Conservation (phyloP, 2,888 invertebrate species). For the Thymelicus acteon region DNA sequence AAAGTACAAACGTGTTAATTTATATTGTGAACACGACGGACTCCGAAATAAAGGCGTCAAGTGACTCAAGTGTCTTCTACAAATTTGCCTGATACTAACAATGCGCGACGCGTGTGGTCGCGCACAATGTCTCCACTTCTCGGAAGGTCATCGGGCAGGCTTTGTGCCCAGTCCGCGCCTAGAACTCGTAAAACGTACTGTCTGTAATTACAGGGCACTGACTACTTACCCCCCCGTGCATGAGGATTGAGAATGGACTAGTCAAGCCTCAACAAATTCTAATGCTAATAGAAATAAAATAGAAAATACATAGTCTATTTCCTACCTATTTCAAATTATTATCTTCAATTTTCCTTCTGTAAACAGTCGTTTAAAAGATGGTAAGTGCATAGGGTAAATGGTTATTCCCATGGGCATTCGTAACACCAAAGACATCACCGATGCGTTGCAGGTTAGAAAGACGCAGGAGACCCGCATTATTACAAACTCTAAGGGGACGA, state of each 20-base stretch:
- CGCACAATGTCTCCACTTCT: slow-evolving; percentile 66
- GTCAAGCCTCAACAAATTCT: not conserved
- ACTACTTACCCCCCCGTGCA: slow-evolving; percentile 49
- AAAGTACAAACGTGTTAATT: slow-evolving; percentile 46
- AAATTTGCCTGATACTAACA: slow-evolving; percentile 65
- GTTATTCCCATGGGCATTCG: too few species aligned
- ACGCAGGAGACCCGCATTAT: too few species aligned
- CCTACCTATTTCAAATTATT: too few species aligned
- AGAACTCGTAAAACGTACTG: slow-evolving; percentile 68
- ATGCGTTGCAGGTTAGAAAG: too few species aligned
- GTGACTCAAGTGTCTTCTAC: slow-evolving; percentile 51
- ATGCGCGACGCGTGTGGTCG: slow-evolving; percentile 75
- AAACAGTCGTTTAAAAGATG: too few species aligned
- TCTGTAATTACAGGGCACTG: slow-evolving; percentile 65
- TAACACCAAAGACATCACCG: too few species aligned
- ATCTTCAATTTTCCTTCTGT: too few species aligned
- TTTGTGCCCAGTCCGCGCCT: slow-evolving; percentile 61
- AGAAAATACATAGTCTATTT: not conserved
- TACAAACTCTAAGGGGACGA: too few species aligned
- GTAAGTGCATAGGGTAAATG: too few species aligned
- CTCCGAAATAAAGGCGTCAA: slow-evolving; percentile 51
- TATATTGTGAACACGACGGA: slow-evolving; percentile 45
- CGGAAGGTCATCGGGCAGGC: slow-evolving; percentile 71
- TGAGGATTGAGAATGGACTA: slow-evolving; percentile 56
- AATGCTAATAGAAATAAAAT: too few species aligned